A percentile compares a stretch with the other conserved stretches of the same genome.
Evolutionary conservation across 2,797 vertebrate genomes (phyloP).

Genomic region (Cynopterus sphinx): DNA sequence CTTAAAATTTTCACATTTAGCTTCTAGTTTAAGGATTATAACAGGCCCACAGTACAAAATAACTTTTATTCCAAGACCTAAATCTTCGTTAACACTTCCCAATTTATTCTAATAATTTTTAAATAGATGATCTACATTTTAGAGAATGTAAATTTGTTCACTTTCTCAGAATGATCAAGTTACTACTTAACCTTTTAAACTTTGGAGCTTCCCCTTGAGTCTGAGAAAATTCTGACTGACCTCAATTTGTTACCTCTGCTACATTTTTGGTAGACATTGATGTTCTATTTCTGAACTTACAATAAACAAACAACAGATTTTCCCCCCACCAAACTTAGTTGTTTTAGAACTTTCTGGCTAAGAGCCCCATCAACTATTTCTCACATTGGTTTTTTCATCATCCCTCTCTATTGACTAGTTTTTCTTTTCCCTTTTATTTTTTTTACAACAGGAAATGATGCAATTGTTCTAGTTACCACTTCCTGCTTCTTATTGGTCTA

Average conservation of each 20-base stretch:
- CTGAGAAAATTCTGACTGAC: neutral
- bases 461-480: neutral
- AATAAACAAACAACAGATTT: neutral
- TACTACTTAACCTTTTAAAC: neutral
- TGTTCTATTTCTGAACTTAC: neutral
- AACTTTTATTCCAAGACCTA: conserved; percentile 3
- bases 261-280: neutral
- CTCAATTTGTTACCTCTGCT: neutral
- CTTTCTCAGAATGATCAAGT: neutral
- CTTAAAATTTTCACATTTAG: neutral
- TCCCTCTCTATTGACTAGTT: neutral
- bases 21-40: neutral
- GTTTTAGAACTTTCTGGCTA: neutral
- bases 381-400: neutral
- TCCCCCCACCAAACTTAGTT: neutral
- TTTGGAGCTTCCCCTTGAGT: neutral
- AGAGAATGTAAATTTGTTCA: neutral
- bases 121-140: neutral
- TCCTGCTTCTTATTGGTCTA: conserved; percentile 8
- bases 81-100: neutral
- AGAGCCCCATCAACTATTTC: neutral
- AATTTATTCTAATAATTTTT: neutral
- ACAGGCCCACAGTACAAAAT: neutral
- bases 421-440: too few species aligned
- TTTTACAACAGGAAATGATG: neutral